These are phyloP conservation scores for Falcunculus frontatus DNA, from an alignment of 2,113 vertebrate species.

Conservation along the genomic window DNA sequence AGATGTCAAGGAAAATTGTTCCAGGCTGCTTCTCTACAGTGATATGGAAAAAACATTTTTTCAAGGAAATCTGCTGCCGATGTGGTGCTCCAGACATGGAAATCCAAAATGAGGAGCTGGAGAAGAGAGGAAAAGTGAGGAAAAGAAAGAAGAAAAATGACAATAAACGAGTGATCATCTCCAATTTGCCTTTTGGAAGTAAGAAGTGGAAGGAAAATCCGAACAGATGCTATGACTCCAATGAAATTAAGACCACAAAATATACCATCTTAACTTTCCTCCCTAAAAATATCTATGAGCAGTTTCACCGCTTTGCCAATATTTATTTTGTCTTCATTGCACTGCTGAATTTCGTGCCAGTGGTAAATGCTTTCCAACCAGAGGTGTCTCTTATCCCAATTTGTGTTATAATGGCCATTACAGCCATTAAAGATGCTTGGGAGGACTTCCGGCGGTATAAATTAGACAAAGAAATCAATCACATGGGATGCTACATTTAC, in stretches of 20 bases:
- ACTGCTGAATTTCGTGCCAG: slow-evolving; percentile 85
- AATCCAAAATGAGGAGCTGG: slow-evolving; percentile 49
- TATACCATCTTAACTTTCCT: slow-evolving; percentile 85
- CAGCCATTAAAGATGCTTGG: slow-evolving; percentile 90
- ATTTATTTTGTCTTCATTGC: slow-evolving; percentile 87
- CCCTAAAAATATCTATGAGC: slow-evolving; percentile 88
- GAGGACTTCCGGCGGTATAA: slow-evolving; percentile 89
- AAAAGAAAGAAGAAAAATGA: slow-evolving; percentile 73
- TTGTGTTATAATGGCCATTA: slow-evolving; percentile 82
- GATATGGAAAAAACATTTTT: slow-evolving; percentile 20
- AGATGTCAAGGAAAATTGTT: slow-evolving; percentile 45
- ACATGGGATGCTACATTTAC: slow-evolving; percentile 80
- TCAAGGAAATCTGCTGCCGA: background rate
- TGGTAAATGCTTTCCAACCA: slow-evolving; percentile 88
- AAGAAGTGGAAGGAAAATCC: slow-evolving; percentile 76
- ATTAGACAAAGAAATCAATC: slow-evolving; percentile 86
- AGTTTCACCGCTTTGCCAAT: slow-evolving; percentile 89
- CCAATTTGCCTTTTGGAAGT: slow-evolving; percentile 80
- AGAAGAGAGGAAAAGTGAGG: slow-evolving; percentile 55
- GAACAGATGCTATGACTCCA: slow-evolving; percentile 78
- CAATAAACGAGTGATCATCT: slow-evolving; percentile 74
- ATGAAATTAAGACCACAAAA: slow-evolving; percentile 90
- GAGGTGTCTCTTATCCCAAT: slow-evolving; percentile 84
- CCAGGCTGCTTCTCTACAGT: slow-evolving; percentile 9
- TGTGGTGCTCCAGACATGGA: slow-evolving; percentile 51